Evolutionary conservation across 2,888 invertebrate genomes (phyloP), one percentile per base, ranked within the genome.

Genomic region (Sinopyrophorus schimmeli): DNA sequence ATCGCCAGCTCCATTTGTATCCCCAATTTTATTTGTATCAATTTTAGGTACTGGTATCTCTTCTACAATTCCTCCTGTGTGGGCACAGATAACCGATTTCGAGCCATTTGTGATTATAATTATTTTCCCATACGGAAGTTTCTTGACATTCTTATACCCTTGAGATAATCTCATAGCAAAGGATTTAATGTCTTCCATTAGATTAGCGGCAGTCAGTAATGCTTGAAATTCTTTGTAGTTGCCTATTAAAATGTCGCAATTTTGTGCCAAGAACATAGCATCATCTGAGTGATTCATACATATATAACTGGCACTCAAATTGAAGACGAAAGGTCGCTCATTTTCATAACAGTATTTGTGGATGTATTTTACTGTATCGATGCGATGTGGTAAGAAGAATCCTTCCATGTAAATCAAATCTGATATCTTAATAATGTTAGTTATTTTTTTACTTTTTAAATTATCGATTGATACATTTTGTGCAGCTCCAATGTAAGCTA

Each of bases 71-170:
- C 56, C 53, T 20, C 56, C 47, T 5, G 59, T 61, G 46, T 61
- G 59, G 5, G 67, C 62, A 50, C 83, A 77, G 30, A 78, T 66
- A 1, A 83, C 78, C 12, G 78, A 75, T 9, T 77, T 69, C 1
- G 74, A 68, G 5, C 84, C 86, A 60, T 85, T 79, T 3, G 87
- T 87, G 44, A 86, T 75, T 1, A 85, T 73, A 12, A 85, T 75
- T 3, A 80, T 75, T 54, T 82, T 76, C 11, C 72, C 63, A 38
- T 66, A 65, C 34, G 65, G 32, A 10, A 31, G 31, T 14, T 47
- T 32, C 27, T 42, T 34, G 5, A 41, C 42, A 5, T 35, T 42
- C 12, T 34, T 20, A 28, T 57, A 55, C 1, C 40, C 34, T 27
- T 54, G 28, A 32, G 48, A 52, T 41, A 67, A 59, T 37, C 58